Base-by-base conservation (phyloP, 2,797 vertebrate genomes). In the Glossophaga mutica region DNA sequence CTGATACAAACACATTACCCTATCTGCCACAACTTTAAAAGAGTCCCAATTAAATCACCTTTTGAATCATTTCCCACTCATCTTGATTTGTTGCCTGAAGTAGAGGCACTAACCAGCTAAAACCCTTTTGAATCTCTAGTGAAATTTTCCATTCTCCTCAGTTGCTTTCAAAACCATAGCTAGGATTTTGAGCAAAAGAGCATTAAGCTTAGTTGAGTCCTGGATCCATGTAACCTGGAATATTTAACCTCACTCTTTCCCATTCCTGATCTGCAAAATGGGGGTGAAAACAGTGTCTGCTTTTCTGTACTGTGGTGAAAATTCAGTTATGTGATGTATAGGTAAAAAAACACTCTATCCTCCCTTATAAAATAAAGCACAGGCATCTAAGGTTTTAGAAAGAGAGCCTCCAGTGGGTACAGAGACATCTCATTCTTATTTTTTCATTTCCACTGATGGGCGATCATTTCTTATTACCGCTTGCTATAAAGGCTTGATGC, bases 1-100 rank as follows among this genome's bases (percentile, higher is more conserved):
- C 55, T 19, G 81, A 92, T 94, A 81, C 90, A 90, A 92, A 92
- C 84, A 83, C 55, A 90, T 62, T 77, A 91, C 76, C 37, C 78
- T 90, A 92, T 73, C 86, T 78, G 62, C 44, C 87, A 79, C 42
- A 68, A 65, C 44, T 96, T 87, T 42, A 73, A 78, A 71, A 74
- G 21, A 24, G 37, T 48, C 29, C 67, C 62, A 70, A 57, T 81
- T 90, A 71, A 29, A 52, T 93, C 48, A 12, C 16, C 68, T 87
- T 91, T 83, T 84, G 65, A 87, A 62, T 90, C 16, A 16, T 82
- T 92, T 93, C 32, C 48, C 48, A 77, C 84, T 70, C n/a, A 67
- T 92, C 55, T 92, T 68, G 24, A 95, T 82, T 55, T 15, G 50
- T 42, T 94, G 73, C 77, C 73, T 94, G 26, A 94, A 88, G 32